Evolutionary conservation across 2,113 vertebrate species (phyloP), one percentile per base, ranked within the genome.

Genomic region (Etheostoma spectabile): DNA sequence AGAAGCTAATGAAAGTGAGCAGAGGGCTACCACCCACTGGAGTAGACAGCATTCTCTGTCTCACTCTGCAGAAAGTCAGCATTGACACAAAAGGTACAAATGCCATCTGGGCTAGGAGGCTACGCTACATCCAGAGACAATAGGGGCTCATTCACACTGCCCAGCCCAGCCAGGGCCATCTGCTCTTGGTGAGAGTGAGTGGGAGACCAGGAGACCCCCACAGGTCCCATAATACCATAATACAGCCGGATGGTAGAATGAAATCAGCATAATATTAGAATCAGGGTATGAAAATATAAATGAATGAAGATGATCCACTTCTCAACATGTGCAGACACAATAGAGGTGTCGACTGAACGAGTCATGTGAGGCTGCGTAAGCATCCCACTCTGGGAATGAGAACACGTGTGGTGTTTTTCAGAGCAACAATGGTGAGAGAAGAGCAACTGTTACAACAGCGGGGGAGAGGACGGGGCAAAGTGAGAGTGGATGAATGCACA

Each of bases 51-150:
- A 66, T 77, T 87, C 88, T 79, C 87, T 70, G 88, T 77, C 87
- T 82, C 84, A 77, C 87, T 84, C 70, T 53, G 82, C 88, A 86
- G 72, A 91, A 88, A 93, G 90, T 93, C 88, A 88, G 77, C 74
- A 66, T 6, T 59, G 80, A 92, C 90, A 93, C 92, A 93, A 94
- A 93, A 93, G 93, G 83, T 92, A 87, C 87, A 94, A 93, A 91
- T 92, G 92, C 92, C 93, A 94, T 94, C 93, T 93, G 93, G 92
- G 92, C 89, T 86, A 91, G 89, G 88, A 86, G 84, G 89, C 92
- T 90, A 89, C 89, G 80, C 91, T 89, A 93, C 91, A 88, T 91
- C 90, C 92, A 91, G 46, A 88, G 84, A 93, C 92, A 92, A 94
- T 88, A 83, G 92, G 90, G 85, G 75, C 66, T 89, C 87, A 89